Conservation (phyloP, 2,888 invertebrate genomes). For the Sturmia bella region DNA sequence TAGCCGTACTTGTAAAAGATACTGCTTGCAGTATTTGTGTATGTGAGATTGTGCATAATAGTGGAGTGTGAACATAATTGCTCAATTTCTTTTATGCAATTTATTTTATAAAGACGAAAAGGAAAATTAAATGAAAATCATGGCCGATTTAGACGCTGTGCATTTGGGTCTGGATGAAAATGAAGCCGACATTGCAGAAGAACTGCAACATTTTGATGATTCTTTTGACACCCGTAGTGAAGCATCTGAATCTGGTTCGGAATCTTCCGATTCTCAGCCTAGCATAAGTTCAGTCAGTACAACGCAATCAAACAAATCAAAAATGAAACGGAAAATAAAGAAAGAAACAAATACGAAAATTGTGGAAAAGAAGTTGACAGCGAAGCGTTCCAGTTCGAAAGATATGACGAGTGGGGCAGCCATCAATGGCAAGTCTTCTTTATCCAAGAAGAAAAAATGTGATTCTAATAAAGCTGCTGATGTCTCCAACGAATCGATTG, state of each 20-base stretch:
- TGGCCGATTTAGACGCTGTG: slow-evolving; percentile 84
- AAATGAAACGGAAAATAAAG: slow-evolving; percentile 71
- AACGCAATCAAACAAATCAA: slow-evolving; percentile 83
- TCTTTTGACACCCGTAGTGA: slow-evolving; percentile 93
- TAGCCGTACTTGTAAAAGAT: slow-evolving; percentile 60
- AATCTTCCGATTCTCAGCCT: slow-evolving; percentile 86
- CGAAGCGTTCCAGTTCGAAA: slow-evolving; percentile 72
- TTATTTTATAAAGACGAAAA: not conserved
- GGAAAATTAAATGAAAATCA: slow-evolving; percentile 75
- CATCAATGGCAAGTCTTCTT: slow-evolving; percentile 74
- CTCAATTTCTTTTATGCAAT: slow-evolving; percentile 10
- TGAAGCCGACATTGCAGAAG: slow-evolving; percentile 89
- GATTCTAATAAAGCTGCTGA: slow-evolving; percentile 43
- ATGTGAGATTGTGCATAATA: slow-evolving; percentile 48
- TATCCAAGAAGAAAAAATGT: slow-evolving; percentile 69
- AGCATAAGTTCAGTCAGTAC: slow-evolving; percentile 91
- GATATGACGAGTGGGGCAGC: slow-evolving; percentile 49
- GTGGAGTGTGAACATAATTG: slow-evolving; percentile 18
- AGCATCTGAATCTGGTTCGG: slow-evolving; percentile 87
- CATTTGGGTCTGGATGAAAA: slow-evolving; percentile 86
- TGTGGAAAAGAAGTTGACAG: slow-evolving; percentile 67
- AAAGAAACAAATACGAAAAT: slow-evolving; percentile 80
- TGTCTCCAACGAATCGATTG: slow-evolving; percentile 48
- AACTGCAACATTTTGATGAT: slow-evolving; percentile 87
- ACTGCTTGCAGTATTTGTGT: slow-evolving; percentile 58